phyloP scores from a whole-genome alignment of 2,888 invertebrate species.

The Sphinx pinastri region DNA sequence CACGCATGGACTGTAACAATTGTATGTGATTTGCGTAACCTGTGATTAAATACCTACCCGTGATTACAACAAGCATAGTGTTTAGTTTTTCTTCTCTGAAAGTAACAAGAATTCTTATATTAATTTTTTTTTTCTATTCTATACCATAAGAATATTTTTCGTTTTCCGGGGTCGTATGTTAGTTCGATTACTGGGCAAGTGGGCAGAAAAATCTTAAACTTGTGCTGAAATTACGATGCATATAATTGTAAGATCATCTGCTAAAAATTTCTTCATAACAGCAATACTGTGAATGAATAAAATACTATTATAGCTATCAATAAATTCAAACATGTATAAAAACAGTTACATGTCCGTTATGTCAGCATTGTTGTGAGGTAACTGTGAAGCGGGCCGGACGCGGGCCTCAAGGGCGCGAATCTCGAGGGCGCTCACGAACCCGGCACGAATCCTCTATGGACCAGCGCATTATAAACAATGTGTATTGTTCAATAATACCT shows the following conservation, averaged over 20 bases:
- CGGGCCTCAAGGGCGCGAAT: constrained; percentile 5
- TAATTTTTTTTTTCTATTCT: too few species aligned
- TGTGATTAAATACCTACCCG: background rate
- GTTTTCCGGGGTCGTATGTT: too few species aligned
- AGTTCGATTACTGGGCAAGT: too few species aligned
- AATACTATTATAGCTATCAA: background rate
- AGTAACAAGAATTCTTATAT: too few species aligned
- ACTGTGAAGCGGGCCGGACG: constrained; percentile 10
- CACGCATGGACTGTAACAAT: constrained; percentile 1
- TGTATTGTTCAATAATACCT: background rate
- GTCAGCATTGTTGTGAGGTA: constrained; percentile 13
- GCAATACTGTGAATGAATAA: too few species aligned
- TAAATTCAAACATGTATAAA: background rate
- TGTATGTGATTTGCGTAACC: background rate
- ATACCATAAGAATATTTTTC: too few species aligned
- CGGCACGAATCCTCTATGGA: constrained; percentile 7
- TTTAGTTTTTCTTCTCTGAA: background rate
- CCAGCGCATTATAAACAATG: background rate
- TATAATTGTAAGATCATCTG: too few species aligned
- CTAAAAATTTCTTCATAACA: background rate
- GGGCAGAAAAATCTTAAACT: too few species aligned
- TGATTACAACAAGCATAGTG: background rate
- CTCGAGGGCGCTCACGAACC: background rate
- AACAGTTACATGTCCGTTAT: constrained; percentile 10
- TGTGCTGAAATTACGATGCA: too few species aligned